Evolutionary conservation across 2,113 vertebrate genomes (phyloP).

Genomic region (Boulengerochromis microlepis): DNA sequence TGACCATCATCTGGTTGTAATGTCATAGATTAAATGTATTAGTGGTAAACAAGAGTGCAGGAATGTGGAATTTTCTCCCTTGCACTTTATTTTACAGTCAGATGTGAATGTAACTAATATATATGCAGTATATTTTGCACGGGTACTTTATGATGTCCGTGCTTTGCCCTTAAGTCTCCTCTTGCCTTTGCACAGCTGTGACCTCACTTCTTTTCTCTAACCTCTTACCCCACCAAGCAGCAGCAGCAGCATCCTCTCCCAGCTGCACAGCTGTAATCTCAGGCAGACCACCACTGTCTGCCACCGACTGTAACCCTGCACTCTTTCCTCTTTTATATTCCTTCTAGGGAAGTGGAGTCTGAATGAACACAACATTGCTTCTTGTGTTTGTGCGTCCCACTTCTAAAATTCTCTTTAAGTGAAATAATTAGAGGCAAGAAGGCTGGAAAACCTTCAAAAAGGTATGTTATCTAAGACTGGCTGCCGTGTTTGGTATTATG

Average conservation of each 20-base stretch:
- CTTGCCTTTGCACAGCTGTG: background rate
- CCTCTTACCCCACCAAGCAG: background rate
- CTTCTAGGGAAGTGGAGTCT: background rate
- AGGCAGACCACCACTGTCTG: background rate
- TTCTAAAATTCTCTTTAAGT: background rate
- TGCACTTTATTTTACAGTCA: background rate
- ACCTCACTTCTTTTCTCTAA: background rate
- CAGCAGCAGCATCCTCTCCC: background rate
- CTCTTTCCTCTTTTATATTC: background rate
- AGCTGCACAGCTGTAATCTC: background rate
- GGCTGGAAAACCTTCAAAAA: background rate
- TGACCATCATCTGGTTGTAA: background rate
- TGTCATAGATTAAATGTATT: background rate
- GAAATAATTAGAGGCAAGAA: constrained; percentile 2
- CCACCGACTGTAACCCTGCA: background rate
- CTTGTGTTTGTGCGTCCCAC: background rate
- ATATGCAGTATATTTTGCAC: background rate
- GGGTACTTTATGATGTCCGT: background rate
- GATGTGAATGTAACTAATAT: background rate
- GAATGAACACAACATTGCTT: background rate
- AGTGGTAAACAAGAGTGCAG: background rate
- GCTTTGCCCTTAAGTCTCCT: background rate
- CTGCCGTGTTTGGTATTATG: constrained; percentile 11
- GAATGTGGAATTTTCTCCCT: background rate
- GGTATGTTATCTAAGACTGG: constrained; percentile 28